Evolutionary conservation across 2,888 invertebrate genomes (phyloP).

Genomic region (Agrochola litura): DNA sequence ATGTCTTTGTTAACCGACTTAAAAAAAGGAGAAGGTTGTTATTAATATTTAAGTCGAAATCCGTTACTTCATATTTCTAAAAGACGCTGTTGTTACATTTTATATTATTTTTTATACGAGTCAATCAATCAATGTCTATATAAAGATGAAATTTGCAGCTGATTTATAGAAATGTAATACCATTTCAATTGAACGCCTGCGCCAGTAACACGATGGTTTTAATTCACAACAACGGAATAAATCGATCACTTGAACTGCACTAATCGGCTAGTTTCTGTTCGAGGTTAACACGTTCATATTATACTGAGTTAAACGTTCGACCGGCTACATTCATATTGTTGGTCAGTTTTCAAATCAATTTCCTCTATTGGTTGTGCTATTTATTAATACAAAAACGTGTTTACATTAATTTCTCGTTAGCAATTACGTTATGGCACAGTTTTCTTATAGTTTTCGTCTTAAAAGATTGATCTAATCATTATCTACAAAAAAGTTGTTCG

Average conservation of each 20-base stretch:
- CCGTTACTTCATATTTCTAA: neutral
- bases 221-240: neutral
- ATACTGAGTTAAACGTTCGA: neutral
- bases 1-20: too few relatives aligned
- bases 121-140: neutral
- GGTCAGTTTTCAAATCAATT: neutral
- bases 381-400: neutral
- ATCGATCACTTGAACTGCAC: slow-evolving; percentile 4
- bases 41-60: neutral
- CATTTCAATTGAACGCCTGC: neutral
- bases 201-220: neutral
- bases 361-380: neutral
- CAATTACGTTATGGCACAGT: neutral
- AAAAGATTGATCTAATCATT: neutral
- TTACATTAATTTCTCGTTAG: neutral
- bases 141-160: neutral
- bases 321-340: neutral
- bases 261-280: neutral
- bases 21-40: neutral
- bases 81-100: neutral
- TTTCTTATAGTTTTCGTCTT: neutral
- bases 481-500: neutral
- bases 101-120: too few relatives aligned
- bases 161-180: neutral
- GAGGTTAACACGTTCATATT: neutral